These are phyloP conservation scores for Odontamblyopus lacepedii DNA, from an alignment of 2,797 vertebrate genomes.

Conservation along the genomic window DNA sequence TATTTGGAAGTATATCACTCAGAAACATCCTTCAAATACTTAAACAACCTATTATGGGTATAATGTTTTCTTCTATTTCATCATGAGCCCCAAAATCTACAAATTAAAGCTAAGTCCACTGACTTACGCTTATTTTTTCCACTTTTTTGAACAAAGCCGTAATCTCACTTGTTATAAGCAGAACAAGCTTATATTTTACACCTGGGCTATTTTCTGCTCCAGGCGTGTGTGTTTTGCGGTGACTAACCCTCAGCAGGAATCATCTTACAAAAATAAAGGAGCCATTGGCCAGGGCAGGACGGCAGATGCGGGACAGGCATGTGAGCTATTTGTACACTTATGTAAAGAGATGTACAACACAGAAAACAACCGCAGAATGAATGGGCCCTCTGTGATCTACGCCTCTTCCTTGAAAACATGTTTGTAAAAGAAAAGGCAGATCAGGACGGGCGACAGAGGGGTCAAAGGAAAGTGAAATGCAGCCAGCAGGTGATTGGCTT, in stretches of 20 bases:
- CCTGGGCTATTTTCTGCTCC: slow-evolving; percentile 23
- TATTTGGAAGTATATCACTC: not conserved
- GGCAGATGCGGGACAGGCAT: slow-evolving; percentile 38
- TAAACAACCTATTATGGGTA: not conserved
- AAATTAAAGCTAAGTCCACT: not conserved
- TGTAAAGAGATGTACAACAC: slow-evolving; percentile 41
- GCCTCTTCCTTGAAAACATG: slow-evolving; percentile 63
- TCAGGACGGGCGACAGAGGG: slow-evolving; percentile 9
- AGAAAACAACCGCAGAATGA: slow-evolving; percentile 59
- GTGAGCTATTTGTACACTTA: slow-evolving; percentile 36
- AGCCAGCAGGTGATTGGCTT: slow-evolving; percentile 10
- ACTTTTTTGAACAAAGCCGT: slow-evolving; percentile 4
- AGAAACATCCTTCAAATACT: not conserved
- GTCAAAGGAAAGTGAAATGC: slow-evolving; percentile 21
- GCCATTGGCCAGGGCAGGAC: slow-evolving; percentile 21
- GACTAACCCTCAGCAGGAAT: slow-evolving; percentile 48
- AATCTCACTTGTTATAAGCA: slow-evolving; percentile 23
- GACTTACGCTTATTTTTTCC: not conserved
- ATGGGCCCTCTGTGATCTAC: slow-evolving; percentile 58
- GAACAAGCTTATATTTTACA: slow-evolving; percentile 18
- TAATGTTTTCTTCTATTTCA: not conserved
- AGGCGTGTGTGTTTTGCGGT: slow-evolving; percentile 37
- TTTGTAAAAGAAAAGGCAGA: slow-evolving; percentile 45
- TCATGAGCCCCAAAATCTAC: not conserved
- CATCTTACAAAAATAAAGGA: slow-evolving; percentile 58